Conservation (phyloP, 2,797 vertebrate genomes). For the Enteromius paludinosus region DNA sequence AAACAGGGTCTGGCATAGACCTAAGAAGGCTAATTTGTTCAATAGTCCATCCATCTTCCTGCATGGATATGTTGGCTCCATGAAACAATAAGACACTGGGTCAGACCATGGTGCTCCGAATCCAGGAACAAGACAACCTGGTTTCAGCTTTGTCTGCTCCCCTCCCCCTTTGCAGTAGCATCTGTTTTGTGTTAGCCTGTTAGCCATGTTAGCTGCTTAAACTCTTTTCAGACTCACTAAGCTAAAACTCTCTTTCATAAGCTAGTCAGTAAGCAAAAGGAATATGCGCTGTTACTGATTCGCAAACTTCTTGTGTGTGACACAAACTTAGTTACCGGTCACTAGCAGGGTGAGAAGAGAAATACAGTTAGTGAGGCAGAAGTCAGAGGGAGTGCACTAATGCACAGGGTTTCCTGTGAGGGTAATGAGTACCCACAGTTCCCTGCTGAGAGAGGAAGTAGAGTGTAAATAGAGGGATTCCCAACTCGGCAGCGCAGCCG, state of each 20-base stretch:
- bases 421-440: slow-evolving; percentile 63
- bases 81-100: slow-evolving; percentile 68
- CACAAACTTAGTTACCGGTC: not conserved
- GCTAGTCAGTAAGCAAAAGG: not conserved
- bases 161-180: slow-evolving; percentile 68
- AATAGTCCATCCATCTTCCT: slow-evolving; percentile 61
- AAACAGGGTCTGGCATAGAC: slow-evolving; percentile 64
- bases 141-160: slow-evolving; percentile 68
- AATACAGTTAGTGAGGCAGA: slow-evolving; percentile 3
- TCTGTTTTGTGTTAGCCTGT: slow-evolving; percentile 70
- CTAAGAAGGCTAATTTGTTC: slow-evolving; percentile 61
- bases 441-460: slow-evolving; percentile 73
- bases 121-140: slow-evolving; percentile 61
- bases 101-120: slow-evolving; percentile 43
- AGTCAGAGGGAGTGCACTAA: slow-evolving; percentile 40
- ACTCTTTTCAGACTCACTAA: slow-evolving; percentile 42
- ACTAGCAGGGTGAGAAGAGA: not conserved
- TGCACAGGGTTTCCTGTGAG: slow-evolving; percentile 50
- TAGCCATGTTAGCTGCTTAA: slow-evolving; percentile 67
- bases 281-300: not conserved
- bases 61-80: slow-evolving; percentile 57
- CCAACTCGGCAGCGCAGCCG: slow-evolving; percentile 61
- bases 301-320: not conserved
- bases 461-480: slow-evolving; percentile 78
- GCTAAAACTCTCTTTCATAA: not conserved